Evolutionary conservation across 2,888 invertebrate species (phyloP).

Genomic region (Ichneumoninae sp.): DNA sequence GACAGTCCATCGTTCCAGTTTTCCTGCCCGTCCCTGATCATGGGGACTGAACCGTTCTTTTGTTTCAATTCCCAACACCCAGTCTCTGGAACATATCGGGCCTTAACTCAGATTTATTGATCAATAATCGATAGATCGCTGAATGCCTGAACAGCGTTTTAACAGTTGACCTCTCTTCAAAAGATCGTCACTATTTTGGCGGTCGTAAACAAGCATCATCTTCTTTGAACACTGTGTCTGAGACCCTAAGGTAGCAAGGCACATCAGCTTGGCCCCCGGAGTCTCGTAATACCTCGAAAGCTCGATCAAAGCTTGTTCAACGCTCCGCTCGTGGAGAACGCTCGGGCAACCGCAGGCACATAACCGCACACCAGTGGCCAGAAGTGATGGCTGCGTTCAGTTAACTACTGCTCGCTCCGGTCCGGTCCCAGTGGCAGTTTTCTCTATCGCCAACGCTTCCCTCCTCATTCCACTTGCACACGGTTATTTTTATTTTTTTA

Average conservation of each 20-base stretch:
- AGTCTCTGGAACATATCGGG: not conserved
- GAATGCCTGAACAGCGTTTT: not conserved
- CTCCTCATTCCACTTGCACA: conserved; percentile 52
- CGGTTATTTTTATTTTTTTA: conserved; percentile 50
- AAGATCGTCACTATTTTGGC: not conserved
- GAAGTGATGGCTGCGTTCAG: conserved; percentile 50
- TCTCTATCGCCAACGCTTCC: conserved; percentile 53
- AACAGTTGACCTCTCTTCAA: not conserved
- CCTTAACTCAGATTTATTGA: not conserved
- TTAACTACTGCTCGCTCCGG: conserved; percentile 58
- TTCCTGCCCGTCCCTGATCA: too few species aligned
- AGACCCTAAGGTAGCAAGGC: not conserved
- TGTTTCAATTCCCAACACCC: not conserved
- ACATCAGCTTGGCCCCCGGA: not conserved
- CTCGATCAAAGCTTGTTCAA: conserved; percentile 60
- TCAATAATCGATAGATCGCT: not conserved
- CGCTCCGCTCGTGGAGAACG: conserved; percentile 38
- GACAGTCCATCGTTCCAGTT: too few species aligned
- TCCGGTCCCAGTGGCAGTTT: conserved; percentile 34
- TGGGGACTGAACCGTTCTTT: not conserved
- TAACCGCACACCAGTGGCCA: conserved; percentile 43
- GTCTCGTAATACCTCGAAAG: conserved; percentile 52
- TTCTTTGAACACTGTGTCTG: not conserved
- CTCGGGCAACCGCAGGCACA: conserved; percentile 50
- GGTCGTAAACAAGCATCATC: conserved; percentile 2